A percentile compares a stretch with the other conserved stretches of the same genome.
phyloP scores from a whole-genome alignment of 2,797 vertebrate genomes.

The Oophaga sylvatica region DNA sequence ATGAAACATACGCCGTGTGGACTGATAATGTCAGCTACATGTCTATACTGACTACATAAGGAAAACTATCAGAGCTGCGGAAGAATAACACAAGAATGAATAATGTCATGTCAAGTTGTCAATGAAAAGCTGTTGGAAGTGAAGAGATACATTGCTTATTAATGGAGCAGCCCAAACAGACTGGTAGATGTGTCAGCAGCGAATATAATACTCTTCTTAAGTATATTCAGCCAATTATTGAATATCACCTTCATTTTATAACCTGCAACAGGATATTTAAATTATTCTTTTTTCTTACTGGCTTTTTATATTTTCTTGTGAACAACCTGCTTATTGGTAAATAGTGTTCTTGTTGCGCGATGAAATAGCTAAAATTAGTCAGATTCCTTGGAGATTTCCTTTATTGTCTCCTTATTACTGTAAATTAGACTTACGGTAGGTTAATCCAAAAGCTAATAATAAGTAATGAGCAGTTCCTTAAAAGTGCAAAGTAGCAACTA shows the following conservation, averaged over 20 bases:
- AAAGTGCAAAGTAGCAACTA: background rate
- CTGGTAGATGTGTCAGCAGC: conserved; percentile 13
- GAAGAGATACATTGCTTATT: conserved; percentile 55
- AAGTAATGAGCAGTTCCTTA: background rate
- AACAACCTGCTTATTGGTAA: background rate
- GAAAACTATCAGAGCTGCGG: conserved; percentile 18
- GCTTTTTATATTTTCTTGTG: background rate
- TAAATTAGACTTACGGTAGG: background rate
- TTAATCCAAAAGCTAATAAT: background rate
- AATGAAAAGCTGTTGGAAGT: conserved; percentile 48
- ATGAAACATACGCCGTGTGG: background rate
- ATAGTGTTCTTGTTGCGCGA: background rate
- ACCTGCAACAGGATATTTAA: background rate
- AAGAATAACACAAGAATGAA: conserved; percentile 54
- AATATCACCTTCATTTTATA: background rate
- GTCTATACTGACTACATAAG: conserved; percentile 11
- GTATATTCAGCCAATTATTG: background rate
- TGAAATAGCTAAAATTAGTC: background rate
- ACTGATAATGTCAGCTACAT: background rate
- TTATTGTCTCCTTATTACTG: background rate
- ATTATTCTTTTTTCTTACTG: background rate
- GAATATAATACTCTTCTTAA: background rate
- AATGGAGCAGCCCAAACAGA: background rate
- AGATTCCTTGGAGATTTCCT: background rate
- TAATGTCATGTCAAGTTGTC: conserved; percentile 12